phyloP scores from a whole-genome alignment of 2,113 vertebrate species.

The Centropus unirufus region DNA sequence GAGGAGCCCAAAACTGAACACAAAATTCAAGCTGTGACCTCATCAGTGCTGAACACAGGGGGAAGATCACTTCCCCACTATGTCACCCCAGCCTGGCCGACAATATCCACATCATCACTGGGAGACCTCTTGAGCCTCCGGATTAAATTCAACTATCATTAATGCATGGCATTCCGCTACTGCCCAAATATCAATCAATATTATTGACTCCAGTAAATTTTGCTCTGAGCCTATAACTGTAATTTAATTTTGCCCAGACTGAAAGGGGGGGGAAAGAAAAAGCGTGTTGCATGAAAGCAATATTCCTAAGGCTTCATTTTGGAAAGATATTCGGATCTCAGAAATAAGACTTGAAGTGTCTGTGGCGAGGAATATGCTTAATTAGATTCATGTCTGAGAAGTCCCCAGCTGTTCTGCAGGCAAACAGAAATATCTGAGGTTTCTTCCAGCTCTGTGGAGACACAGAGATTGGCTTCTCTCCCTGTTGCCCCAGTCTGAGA shows the following conservation, averaged over 20 bases:
- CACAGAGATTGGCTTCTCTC: neutral
- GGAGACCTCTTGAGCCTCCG: neutral
- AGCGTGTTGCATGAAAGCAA: constrained; percentile 25
- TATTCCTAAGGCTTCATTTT: constrained; percentile 58
- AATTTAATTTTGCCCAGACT: constrained; percentile 28
- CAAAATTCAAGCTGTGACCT: no score
- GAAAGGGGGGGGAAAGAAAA: neutral
- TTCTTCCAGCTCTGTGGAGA: constrained; percentile 57
- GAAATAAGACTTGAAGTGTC: constrained; percentile 72
- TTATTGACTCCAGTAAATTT: constrained; percentile 59
- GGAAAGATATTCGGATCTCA: constrained; percentile 60
- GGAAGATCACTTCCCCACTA: no score
- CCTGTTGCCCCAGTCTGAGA: constrained; percentile 23
- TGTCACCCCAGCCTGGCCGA: neutral
- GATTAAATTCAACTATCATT: constrained; percentile 17
- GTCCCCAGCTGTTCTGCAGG: constrained; percentile 71
- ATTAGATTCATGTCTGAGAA: constrained; percentile 74
- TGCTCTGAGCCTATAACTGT: constrained; percentile 27
- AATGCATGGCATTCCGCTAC: constrained; percentile 18
- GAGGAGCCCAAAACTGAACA: no score
- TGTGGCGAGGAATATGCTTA: constrained; percentile 72
- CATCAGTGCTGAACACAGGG: no score
- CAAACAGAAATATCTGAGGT: constrained; percentile 66
- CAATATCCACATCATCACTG: neutral
- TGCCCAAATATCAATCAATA: constrained; percentile 61